A percentile compares a stretch with the other conserved stretches of the same genome.
Evolutionary conservation across 2,888 invertebrate species (phyloP).

Genomic region (Blastobasis lacticolella): DNA sequence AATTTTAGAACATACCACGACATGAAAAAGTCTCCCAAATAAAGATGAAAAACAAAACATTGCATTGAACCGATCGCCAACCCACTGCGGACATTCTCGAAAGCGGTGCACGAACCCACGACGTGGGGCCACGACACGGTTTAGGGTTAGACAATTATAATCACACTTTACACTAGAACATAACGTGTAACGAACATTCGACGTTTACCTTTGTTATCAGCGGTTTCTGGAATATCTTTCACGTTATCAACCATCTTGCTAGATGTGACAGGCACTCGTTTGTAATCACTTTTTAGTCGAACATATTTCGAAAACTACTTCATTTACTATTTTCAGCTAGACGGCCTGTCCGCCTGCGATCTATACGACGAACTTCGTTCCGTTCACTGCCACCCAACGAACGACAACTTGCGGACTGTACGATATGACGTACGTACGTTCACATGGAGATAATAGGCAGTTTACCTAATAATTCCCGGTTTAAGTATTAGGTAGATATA

Average conservation of each 20-base stretch:
- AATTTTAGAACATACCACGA: slow-evolving; percentile 70
- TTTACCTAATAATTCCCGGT: too few species aligned
- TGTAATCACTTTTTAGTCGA: slow-evolving; percentile 68
- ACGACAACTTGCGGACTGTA: slow-evolving; percentile 7
- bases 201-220: slow-evolving; percentile 71
- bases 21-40: slow-evolving; percentile 65
- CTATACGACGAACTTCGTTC: slow-evolving; percentile 51
- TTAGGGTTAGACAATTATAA: slow-evolving; percentile 68
- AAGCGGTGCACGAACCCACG: slow-evolving; percentile 59
- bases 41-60: slow-evolving; percentile 69
- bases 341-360: slow-evolving; percentile 61
- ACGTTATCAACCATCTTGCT: slow-evolving; percentile 74
- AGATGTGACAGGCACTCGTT: slow-evolving; percentile 66
- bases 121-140: slow-evolving; percentile 73
- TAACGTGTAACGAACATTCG: slow-evolving; percentile 60
- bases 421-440: too few species aligned
- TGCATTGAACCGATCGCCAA: slow-evolving; percentile 43
- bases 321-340: slow-evolving; percentile 72
- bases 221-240: slow-evolving; percentile 69
- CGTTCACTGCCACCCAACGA: slow-evolving; percentile 63
- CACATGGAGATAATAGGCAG: too few species aligned
- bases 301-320: slow-evolving; percentile 73
- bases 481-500: too few species aligned
- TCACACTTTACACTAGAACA: slow-evolving; percentile 64
- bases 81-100: slow-evolving; percentile 64